phyloP scores from a whole-genome alignment of 2,113 vertebrate species.

The Marmota flaviventris region DNA sequence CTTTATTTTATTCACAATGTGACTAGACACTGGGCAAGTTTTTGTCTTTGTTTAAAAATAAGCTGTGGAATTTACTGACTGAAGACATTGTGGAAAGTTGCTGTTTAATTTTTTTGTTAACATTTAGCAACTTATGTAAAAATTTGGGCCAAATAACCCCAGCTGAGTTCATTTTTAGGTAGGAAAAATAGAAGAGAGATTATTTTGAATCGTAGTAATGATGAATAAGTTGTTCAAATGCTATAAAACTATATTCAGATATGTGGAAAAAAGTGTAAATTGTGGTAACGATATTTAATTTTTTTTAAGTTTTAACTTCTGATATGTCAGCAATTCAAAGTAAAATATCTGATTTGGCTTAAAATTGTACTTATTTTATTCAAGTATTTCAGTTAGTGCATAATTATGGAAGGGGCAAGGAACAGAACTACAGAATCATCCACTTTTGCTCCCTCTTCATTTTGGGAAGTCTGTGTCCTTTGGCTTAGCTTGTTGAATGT shows the following conservation, averaged over 20 bases:
- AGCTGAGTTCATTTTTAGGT: conserved; percentile 36
- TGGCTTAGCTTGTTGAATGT: background rate
- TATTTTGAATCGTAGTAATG: conserved; percentile 51
- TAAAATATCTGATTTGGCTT: background rate
- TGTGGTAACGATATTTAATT: background rate
- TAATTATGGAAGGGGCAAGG: background rate
- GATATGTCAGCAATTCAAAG: conserved; percentile 17
- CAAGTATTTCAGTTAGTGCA: background rate
- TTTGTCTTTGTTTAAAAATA: conserved; percentile 22
- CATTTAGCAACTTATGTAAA: background rate
- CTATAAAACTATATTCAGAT: background rate
- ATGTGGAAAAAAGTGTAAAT: background rate
- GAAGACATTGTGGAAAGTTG: background rate
- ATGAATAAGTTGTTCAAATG: background rate
- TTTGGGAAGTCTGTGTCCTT: background rate
- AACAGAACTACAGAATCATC: background rate
- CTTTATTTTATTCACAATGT: conserved; percentile 33
- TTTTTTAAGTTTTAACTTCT: background rate
- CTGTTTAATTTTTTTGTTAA: background rate
- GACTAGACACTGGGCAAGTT: background rate
- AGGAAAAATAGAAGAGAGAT: conserved; percentile 24
- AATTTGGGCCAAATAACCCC: background rate
- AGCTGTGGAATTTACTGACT: conserved; percentile 46
- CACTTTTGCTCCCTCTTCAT: background rate
- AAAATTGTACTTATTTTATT: conserved; percentile 32